These are phyloP conservation scores for Lapara coniferarum DNA, from an alignment of 2,888 invertebrate species.

Conservation along the genomic window DNA sequence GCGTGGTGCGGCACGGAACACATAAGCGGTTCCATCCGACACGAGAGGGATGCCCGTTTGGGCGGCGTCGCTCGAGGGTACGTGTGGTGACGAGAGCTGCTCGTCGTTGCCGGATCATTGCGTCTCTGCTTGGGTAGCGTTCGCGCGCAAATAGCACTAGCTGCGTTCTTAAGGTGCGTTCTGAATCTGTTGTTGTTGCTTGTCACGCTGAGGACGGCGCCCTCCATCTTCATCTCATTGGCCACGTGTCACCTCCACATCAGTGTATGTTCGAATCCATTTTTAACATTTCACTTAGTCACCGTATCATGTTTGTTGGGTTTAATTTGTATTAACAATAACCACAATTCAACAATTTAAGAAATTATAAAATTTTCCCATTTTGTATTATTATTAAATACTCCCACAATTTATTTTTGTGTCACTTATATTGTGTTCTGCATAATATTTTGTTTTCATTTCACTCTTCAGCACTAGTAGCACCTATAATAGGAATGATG, in stretches of 20 bases:
- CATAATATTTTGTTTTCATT: not conserved
- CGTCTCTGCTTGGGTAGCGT: conserved; percentile 78
- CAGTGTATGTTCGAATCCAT: conserved; percentile 70
- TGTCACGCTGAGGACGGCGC: conserved; percentile 79
- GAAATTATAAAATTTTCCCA: conserved; percentile 32
- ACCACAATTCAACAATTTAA: conserved; percentile 27
- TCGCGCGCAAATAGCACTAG: conserved; percentile 74
- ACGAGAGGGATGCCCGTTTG: conserved; percentile 67
- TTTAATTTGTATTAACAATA: not conserved
- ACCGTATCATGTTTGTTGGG: conserved; percentile 25
- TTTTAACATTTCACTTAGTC: conserved; percentile 41
- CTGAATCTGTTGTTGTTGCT: conserved; percentile 74
- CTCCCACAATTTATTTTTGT: not conserved
- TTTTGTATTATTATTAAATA: not conserved
- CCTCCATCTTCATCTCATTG: conserved; percentile 69
- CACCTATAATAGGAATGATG: conserved; percentile 2
- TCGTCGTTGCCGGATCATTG: conserved; percentile 56
- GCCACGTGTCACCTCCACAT: conserved; percentile 46
- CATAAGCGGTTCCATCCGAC: conserved; percentile 68
- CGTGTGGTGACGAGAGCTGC: conserved; percentile 70
- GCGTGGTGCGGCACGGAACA: conserved; percentile 53
- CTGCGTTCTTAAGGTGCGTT: conserved; percentile 76
- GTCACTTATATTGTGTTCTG: not conserved
- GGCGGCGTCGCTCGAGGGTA: conserved; percentile 71
- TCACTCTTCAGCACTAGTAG: not conserved